Evolutionary conservation across 2,797 vertebrate species (phyloP).

Genomic region (Heterohyrax brucei): DNA sequence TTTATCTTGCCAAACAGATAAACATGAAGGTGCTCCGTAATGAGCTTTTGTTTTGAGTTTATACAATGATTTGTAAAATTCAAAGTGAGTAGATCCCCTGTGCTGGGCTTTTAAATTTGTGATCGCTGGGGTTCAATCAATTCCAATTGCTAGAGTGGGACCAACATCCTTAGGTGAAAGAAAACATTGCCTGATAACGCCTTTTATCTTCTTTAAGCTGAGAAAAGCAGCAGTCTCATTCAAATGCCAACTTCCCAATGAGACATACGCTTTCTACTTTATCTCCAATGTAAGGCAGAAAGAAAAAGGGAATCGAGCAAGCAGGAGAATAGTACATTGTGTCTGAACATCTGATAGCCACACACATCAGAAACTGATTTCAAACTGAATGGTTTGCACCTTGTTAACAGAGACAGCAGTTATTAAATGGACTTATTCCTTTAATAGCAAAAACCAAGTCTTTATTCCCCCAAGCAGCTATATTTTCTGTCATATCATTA

Average conservation of each 20-base stretch:
- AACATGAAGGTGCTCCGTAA: constrained; percentile 75
- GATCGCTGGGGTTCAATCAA: constrained; percentile 83
- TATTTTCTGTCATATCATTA: constrained; percentile 14
- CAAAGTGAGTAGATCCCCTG: constrained; percentile 70
- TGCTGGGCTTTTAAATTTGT: constrained; percentile 83
- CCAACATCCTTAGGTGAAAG: constrained; percentile 80
- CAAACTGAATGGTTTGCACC: constrained; percentile 11
- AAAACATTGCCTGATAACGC: constrained; percentile 82
- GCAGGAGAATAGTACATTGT: constrained; percentile 68
- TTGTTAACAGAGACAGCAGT: constrained; percentile 38
- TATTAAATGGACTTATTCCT: constrained; percentile 57
- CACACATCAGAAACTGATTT: constrained; percentile 48
- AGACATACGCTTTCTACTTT: constrained; percentile 78
- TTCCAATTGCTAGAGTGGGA: constrained; percentile 82
- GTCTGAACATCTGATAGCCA: constrained; percentile 70
- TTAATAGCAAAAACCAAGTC: constrained; percentile 67
- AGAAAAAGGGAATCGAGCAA: constrained; percentile 60
- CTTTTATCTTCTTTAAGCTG: constrained; percentile 83
- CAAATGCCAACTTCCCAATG: constrained; percentile 76
- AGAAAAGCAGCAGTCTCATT: constrained; percentile 79
- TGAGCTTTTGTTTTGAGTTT: constrained; percentile 81
- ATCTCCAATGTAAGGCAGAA: constrained; percentile 71
- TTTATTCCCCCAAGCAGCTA: not conserved
- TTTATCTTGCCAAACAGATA: constrained; percentile 80
- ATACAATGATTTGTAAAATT: constrained; percentile 84